A percentile compares a stretch with the other conserved stretches of the same genome.
phyloP scores from a whole-genome alignment of 2,113 vertebrate species.

The Heterocephalus glaber region DNA sequence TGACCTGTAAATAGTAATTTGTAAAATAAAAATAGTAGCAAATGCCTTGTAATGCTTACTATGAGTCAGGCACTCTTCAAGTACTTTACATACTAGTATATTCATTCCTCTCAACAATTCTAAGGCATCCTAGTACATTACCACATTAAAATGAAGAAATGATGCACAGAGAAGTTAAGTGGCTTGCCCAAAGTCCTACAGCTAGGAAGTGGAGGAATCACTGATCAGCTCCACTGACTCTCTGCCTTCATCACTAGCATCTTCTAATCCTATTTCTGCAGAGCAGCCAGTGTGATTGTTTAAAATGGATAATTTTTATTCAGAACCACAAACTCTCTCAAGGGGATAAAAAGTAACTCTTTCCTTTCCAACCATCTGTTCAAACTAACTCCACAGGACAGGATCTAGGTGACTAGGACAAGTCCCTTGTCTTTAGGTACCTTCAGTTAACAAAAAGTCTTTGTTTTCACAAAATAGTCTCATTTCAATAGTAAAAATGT shows the following conservation, averaged over 20 bases:
- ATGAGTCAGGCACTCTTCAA: neutral
- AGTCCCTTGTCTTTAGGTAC: neutral
- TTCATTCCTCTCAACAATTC: neutral
- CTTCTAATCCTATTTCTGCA: neutral
- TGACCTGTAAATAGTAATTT: neutral
- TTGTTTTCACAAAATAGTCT: neutral
- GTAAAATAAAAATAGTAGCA: neutral
- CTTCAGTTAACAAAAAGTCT: neutral
- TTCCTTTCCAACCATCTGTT: neutral
- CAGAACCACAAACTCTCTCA: neutral
- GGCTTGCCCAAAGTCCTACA: neutral
- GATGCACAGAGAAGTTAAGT: neutral
- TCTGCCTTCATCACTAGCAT: neutral
- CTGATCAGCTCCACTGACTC: neutral
- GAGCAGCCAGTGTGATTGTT: neutral
- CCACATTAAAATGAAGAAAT: neutral
- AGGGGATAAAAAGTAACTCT: neutral
- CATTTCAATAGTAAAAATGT: constrained; percentile 41
- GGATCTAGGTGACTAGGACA: neutral
- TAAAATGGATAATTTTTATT: neutral
- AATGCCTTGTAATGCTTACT: neutral
- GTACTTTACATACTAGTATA: neutral
- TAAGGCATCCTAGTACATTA: neutral
- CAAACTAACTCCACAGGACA: neutral
- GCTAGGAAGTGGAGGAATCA: neutral